Base-by-base conservation (phyloP, 2,797 vertebrate genomes). In the Neosilurus mollespiculum region DNA sequence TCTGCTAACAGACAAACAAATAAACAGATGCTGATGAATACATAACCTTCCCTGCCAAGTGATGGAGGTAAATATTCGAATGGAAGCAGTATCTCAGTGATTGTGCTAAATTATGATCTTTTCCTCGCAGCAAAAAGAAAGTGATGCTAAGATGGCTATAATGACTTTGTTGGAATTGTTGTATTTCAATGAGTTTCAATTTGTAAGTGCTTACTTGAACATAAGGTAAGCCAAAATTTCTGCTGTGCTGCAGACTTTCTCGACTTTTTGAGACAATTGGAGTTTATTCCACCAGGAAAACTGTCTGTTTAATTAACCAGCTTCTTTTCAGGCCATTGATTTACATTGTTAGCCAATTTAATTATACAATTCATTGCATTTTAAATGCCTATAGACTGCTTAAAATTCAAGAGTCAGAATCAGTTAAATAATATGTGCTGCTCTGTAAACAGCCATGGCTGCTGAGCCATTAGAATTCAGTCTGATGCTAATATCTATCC, bases 331-430 rank as follows among this genome's bases (percentile, higher is more conserved):
- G 93, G 90, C 92, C 91, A 95, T 91, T 96, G 96, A 97, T 97
- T 97, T 96, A 95, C 94, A 92, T 95, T 90, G 92, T 92, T 92
- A 91, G 93, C 92, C 92, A 88, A 92, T 96, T 95, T 96, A 96
- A 96, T 96, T 96, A 95, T 91, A 95, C 94, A 95, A 96, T 94
- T 93, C 94, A 93, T 93, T 95, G 95, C 95, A 95, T 96, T 96
- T 95, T 95, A 96, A 97, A 95, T 94, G 93, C 93, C 92, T 85
- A 95, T 93, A 93, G 95, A 94, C 94, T 91, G 93, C 93, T 95
- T 96, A 92, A 93, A 95, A 97, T 95, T 92, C 93, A 94, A 92
- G 91, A 93, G 96, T 97, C 96, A 96, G 94, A 94, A 93, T 90
- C 94, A 92, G 93, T 86, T 90, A n/a, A 92, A 94, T 95, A 93